These are phyloP conservation scores for Chaetura pelagica DNA, from an alignment of 2,113 vertebrate species.

Conservation along the genomic window DNA sequence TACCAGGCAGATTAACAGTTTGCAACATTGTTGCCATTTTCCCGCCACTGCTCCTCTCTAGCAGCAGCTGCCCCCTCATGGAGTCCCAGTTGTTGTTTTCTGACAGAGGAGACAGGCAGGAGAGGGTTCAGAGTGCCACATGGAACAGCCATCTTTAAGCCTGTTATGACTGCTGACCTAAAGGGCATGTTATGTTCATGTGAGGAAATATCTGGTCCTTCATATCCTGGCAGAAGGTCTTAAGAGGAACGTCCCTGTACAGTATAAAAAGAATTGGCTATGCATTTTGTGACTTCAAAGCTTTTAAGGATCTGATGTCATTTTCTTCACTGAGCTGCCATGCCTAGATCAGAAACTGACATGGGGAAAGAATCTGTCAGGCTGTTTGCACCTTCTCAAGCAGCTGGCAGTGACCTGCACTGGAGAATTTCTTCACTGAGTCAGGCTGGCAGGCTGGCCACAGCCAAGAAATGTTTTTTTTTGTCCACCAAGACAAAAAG, in stretches of 20 bases:
- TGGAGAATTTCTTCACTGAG: not conserved
- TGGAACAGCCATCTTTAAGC: too few relatives aligned
- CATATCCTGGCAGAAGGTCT: not conserved
- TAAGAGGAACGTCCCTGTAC: not conserved
- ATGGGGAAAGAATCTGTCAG: not conserved
- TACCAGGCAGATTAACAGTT: too few relatives aligned
- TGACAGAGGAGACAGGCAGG: too few relatives aligned
- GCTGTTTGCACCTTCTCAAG: not conserved
- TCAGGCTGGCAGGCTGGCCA: not conserved
- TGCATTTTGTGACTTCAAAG: not conserved
- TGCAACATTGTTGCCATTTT: too few relatives aligned
- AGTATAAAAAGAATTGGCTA: not conserved
- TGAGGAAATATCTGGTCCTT: too few relatives aligned
- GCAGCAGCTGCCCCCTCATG: too few relatives aligned
- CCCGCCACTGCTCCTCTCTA: too few relatives aligned
- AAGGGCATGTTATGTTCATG: too few relatives aligned
- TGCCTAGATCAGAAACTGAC: not conserved
- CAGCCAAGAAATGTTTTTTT: not conserved
- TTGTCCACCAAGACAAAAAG: not conserved
- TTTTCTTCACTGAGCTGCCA: not conserved
- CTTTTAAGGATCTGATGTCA: not conserved
- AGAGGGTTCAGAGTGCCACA: too few relatives aligned
- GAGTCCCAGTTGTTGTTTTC: too few relatives aligned
- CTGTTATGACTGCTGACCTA: too few relatives aligned
- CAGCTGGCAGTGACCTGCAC: accelerated